Conservation (phyloP, 2,888 invertebrate genomes). For the Drosophila helvetica region DNA sequence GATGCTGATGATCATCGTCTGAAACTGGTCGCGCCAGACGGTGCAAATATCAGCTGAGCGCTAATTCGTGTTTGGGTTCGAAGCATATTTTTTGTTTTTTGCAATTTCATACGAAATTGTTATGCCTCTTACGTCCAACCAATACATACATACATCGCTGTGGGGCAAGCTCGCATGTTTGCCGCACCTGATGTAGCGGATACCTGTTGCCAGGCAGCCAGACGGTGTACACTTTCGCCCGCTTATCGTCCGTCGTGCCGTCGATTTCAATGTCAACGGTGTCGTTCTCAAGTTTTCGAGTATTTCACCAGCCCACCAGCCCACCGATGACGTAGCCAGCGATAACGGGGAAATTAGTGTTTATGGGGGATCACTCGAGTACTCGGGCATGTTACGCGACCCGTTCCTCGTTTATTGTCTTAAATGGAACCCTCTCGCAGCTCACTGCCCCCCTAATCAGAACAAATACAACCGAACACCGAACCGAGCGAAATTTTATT, state of each 20-base stretch:
- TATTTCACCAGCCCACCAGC: constrained; percentile 61
- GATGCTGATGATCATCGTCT: constrained; percentile 33
- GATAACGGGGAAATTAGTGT: constrained; percentile 14
- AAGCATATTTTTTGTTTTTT: constrained; percentile 22
- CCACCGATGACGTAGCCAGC: constrained; percentile 58
- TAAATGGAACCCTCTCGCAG: not conserved
- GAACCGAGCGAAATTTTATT: not conserved
- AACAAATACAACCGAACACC: not conserved
- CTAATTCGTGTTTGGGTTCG: constrained; percentile 33
- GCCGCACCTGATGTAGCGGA: constrained; percentile 50
- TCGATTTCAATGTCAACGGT: constrained; percentile 71
- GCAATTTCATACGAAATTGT: constrained; percentile 28
- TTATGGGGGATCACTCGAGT: constrained; percentile 32
- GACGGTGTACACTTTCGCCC: constrained; percentile 29
- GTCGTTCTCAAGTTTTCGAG: constrained; percentile 55
- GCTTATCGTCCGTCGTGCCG: constrained; percentile 48
- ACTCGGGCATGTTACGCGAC: constrained; percentile 9
- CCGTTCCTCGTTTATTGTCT: constrained; percentile 17
- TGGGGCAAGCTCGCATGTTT: constrained; percentile 14
- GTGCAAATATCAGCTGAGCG: constrained; percentile 67
- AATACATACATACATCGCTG: constrained; percentile 43
- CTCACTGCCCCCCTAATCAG: not conserved
- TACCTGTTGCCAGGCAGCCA: constrained; percentile 61
- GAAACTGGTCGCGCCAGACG: constrained; percentile 51
- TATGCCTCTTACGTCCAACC: constrained; percentile 52